Evolutionary conservation across 1,140 invertebrate genomes (phyloP).

Genomic region (Sitophilus oryzae): DNA sequence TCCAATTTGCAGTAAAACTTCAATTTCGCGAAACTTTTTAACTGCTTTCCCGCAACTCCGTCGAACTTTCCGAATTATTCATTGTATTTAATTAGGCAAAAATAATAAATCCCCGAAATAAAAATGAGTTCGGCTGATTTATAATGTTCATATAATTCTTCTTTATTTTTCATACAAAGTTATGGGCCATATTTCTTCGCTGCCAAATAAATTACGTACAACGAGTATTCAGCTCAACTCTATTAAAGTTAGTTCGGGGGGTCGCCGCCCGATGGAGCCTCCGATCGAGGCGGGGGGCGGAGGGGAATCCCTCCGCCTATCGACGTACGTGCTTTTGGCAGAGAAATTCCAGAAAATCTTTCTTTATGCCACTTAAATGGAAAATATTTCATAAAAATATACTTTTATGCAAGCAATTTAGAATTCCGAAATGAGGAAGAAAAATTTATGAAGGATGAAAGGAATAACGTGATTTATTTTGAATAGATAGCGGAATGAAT

Average conservation of each 20-base stretch:
- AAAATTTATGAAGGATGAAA: too few species aligned
- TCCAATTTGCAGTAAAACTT: too few species aligned
- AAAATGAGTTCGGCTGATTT: constrained; percentile 43
- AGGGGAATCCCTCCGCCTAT: neutral
- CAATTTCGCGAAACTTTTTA: neutral
- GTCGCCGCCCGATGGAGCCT: constrained; percentile 29
- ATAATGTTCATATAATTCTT: constrained; percentile 45
- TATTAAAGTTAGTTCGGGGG: constrained; percentile 42
- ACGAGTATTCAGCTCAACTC: constrained; percentile 33
- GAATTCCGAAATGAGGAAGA: too few species aligned
- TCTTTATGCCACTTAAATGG: too few species aligned
- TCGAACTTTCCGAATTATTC: neutral
- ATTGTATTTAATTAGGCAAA: constrained; percentile 32
- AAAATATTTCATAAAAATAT: too few species aligned
- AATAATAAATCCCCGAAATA: constrained; percentile 36
- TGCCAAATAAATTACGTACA: constrained; percentile 44
- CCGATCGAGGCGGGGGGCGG: neutral
- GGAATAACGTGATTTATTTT: too few species aligned
- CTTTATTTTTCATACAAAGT: constrained; percentile 45
- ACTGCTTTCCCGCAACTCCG: neutral
- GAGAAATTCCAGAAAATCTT: too few species aligned
- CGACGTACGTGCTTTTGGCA: neutral
- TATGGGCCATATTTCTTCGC: constrained; percentile 44
- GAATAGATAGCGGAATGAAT: too few species aligned
- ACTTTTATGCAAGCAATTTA: too few species aligned